phyloP scores from a whole-genome alignment of 2,797 vertebrate genomes.

The Scarus forsteni region DNA sequence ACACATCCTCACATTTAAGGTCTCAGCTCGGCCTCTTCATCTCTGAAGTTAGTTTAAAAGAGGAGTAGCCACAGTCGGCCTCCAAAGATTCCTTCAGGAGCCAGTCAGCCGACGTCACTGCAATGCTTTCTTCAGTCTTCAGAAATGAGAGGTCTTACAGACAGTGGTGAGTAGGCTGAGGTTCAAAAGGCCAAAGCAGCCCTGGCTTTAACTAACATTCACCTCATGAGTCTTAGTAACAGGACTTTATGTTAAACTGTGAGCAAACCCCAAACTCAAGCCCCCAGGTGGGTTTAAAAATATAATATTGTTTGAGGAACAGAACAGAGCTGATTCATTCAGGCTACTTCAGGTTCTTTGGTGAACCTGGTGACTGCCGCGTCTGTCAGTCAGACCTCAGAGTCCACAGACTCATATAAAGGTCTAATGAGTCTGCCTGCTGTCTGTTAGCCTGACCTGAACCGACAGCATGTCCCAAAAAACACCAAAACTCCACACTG shows the following conservation, averaged over 20 bases:
- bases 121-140: too few species aligned
- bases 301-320: not conserved
- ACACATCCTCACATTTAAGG: too few species aligned
- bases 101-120: too few species aligned
- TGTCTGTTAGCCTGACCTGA: not conserved
- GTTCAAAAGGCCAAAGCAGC: not conserved
- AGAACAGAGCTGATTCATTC: not conserved
- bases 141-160: not conserved
- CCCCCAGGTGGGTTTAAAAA: not conserved
- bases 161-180: not conserved
- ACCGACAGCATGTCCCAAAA: conserved; percentile 8
- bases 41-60: too few species aligned
- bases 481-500: conserved; percentile 3
- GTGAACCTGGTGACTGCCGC: conserved; percentile 30
- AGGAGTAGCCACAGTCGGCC: too few species aligned
- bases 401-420: not conserved
- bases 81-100: too few species aligned
- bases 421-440: conserved; percentile 11
- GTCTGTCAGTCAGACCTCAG: not conserved
- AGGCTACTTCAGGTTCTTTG: not conserved
- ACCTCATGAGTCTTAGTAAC: not conserved
- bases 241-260: not conserved
- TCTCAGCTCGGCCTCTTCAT: too few species aligned
- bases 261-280: not conserved
- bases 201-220: not conserved